phyloP scores from a whole-genome alignment of 2,797 vertebrate species.

The Siniperca undulata region DNA sequence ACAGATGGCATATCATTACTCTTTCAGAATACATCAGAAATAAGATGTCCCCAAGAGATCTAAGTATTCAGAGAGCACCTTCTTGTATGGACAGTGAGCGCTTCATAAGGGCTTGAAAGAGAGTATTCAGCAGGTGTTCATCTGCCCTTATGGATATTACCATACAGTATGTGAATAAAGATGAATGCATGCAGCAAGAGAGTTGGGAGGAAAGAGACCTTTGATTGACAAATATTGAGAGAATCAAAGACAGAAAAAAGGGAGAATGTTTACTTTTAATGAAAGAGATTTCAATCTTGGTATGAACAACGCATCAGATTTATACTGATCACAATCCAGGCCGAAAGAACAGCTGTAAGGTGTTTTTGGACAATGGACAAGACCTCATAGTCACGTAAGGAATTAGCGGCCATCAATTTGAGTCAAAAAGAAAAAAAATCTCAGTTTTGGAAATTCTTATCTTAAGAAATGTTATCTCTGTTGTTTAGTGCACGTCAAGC shows the following conservation, averaged over 20 bases:
- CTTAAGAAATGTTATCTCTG: not conserved
- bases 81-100: constrained; percentile 39
- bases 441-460: not conserved
- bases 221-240: not conserved
- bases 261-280: not conserved
- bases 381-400: not conserved
- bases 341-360: not conserved
- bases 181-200: not conserved
- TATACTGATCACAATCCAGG: not conserved
- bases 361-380: not conserved
- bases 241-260: not conserved
- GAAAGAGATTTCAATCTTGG: not conserved
- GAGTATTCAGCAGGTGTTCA: constrained; percentile 46
- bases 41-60: constrained; percentile 31
- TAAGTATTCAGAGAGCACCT: constrained; percentile 20
- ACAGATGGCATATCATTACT: constrained; percentile 52
- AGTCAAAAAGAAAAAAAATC: not conserved
- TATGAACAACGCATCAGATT: not conserved
- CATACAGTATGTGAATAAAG: constrained; percentile 22
- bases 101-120: constrained; percentile 23
- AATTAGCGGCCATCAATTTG: not conserved
- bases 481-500: not conserved
- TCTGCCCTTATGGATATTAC: constrained; percentile 2
- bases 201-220: not conserved
- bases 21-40: constrained; percentile 39